phyloP scores from a whole-genome alignment of 2,888 invertebrate genomes.

The Lampropteryx suffumata region DNA sequence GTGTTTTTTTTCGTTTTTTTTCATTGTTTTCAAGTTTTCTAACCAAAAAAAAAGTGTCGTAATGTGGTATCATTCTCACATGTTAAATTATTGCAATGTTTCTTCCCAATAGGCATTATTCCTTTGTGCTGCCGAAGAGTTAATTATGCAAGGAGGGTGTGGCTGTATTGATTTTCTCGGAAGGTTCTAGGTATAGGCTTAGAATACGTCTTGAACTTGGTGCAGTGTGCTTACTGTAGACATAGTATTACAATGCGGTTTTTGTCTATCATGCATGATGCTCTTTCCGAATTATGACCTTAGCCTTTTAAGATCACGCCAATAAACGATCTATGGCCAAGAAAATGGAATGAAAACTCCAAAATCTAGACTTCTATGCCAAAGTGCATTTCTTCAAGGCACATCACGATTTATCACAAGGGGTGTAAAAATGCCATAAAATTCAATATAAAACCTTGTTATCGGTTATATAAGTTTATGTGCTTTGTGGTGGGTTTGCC shows the following conservation, averaged over 20 bases:
- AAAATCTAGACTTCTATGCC: conserved; percentile 4
- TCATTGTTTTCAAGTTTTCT: conserved; percentile 78
- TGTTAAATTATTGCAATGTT: conserved; percentile 66
- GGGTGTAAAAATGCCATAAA: conserved; percentile 61
- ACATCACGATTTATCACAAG: conserved; percentile 44
- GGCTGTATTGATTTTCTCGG: conserved; percentile 83
- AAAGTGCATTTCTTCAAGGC: conserved; percentile 22
- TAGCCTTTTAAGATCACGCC: not conserved
- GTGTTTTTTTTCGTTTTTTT: conserved; percentile 64
- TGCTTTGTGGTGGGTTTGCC: conserved; percentile 53
- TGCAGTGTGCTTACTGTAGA: conserved; percentile 66
- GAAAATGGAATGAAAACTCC: not conserved
- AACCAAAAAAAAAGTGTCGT: conserved; percentile 79
- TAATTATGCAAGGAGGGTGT: conserved; percentile 82
- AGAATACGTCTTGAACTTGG: conserved; percentile 70
- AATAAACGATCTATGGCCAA: not conserved
- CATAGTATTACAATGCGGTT: conserved; percentile 61
- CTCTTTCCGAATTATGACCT: conserved; percentile 32
- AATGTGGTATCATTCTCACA: conserved; percentile 70
- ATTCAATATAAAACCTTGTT: conserved; percentile 65
- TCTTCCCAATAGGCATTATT: conserved; percentile 47
- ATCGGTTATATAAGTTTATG: conserved; percentile 72
- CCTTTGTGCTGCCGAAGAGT: conserved; percentile 51
- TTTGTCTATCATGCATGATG: conserved; percentile 45
- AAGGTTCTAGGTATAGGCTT: conserved; percentile 77